These are phyloP conservation scores for Aphelenchoides fujianensis DNA, from an alignment of 1,140 invertebrate genomes.

Conservation along the genomic window DNA sequence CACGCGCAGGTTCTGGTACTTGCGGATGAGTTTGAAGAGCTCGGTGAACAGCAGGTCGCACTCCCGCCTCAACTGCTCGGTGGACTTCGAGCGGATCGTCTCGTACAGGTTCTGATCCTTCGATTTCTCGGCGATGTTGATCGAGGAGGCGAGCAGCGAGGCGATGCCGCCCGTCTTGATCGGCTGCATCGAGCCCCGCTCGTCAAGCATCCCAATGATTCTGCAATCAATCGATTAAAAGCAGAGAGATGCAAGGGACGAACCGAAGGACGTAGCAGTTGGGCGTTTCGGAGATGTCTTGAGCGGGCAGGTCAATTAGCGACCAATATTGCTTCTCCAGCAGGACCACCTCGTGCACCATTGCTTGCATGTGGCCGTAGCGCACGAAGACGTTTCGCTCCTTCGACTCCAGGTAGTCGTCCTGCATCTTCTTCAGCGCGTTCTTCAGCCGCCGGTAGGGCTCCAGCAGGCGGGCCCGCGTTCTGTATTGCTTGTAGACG, in stretches of 20 bases:
- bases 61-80: conserved; percentile 83
- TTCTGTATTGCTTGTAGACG: conserved; percentile 53
- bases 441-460: conserved; percentile 42
- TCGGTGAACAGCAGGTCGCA: conserved; percentile 92
- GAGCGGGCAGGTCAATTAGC: conserved; percentile 77
- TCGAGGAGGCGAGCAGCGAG: conserved; percentile 40
- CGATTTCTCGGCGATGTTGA: conserved; percentile 43
- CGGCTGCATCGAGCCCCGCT: conserved; percentile 76
- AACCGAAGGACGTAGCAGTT: conserved; percentile 78
- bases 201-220: conserved; percentile 77
- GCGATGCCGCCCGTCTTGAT: conserved; percentile 75
- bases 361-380: conserved; percentile 50
- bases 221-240: conserved; percentile 71
- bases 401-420: conserved; percentile 54
- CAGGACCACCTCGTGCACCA: conserved; percentile 68
- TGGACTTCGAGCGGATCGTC: conserved; percentile 76
- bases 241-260: neutral
- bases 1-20: conserved; percentile 81
- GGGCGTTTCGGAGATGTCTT: conserved; percentile 81
- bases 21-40: conserved; percentile 81
- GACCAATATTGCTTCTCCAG: conserved; percentile 87
- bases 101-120: conserved; percentile 40
- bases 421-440: conserved; percentile 55
- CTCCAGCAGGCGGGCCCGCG: conserved; percentile 26
- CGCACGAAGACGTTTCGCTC: conserved; percentile 51